Conservation (phyloP, 2,888 invertebrate species). For the Parnassius apollo region DNA sequence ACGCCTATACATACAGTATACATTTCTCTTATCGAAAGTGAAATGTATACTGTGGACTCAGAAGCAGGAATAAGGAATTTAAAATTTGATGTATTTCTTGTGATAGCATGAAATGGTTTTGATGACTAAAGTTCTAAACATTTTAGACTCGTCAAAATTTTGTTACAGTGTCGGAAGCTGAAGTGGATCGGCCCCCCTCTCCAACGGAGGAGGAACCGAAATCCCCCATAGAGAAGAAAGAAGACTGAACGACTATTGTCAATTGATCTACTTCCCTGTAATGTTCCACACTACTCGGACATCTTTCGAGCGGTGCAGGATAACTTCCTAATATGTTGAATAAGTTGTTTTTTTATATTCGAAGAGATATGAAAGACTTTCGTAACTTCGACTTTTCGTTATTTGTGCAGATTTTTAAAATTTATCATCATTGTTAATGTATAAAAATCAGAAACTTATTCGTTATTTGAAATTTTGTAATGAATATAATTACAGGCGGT, state of each 20-base stretch:
- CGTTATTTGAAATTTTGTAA: background rate
- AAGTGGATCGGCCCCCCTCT: conserved; percentile 59
- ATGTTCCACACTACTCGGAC: conserved; percentile 17
- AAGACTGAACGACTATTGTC: conserved; percentile 62
- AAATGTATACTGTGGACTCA: no score
- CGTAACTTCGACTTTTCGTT: background rate
- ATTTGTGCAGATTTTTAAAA: conserved; percentile 1
- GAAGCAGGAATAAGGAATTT: no score
- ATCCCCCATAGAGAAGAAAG: conserved; percentile 62
- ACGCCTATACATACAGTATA: no score
- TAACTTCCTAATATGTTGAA: background rate
- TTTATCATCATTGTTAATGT: conserved; percentile 6
- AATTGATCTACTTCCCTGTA: conserved; percentile 25
- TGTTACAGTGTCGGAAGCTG: conserved; percentile 49
- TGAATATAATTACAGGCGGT: background rate
- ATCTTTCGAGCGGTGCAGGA: conserved; percentile 17
- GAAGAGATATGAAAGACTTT: background rate
- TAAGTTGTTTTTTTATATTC: background rate
- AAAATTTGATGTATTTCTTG: no score
- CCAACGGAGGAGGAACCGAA: conserved; percentile 52
- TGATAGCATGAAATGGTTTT: no score
- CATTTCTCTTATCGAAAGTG: no score
- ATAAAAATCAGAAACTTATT: conserved; percentile 6
- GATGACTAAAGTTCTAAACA: background rate
- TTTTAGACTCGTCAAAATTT: conserved; percentile 11